phyloP scores from a whole-genome alignment of 2,888 invertebrate species.

The Tiliacea citrago region DNA sequence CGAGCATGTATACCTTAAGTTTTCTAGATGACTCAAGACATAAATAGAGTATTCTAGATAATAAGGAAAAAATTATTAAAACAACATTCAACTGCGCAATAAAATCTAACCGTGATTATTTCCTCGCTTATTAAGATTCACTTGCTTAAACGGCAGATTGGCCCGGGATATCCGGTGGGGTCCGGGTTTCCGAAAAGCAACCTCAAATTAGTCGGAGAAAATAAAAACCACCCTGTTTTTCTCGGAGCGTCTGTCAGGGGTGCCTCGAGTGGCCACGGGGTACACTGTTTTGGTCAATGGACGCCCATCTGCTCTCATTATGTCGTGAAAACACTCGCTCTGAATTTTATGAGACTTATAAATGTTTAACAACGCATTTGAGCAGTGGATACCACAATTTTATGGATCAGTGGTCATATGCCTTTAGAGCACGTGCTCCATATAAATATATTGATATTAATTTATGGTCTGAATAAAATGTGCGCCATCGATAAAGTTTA shows the following conservation, averaged over 20 bases:
- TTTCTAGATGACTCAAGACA: not conserved
- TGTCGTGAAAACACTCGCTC: slow-evolving; percentile 75
- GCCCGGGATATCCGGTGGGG: slow-evolving; percentile 71
- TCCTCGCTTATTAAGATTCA: slow-evolving; percentile 62
- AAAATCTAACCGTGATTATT: slow-evolving; percentile 61
- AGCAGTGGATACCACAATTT: slow-evolving; percentile 39
- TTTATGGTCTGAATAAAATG: slow-evolving; percentile 3
- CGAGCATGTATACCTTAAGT: not conserved
- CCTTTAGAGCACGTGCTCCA: slow-evolving; percentile 46
- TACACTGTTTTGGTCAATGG: slow-evolving; percentile 75
- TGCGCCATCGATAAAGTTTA: not conserved
- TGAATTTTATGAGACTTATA: slow-evolving; percentile 75
- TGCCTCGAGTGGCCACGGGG: slow-evolving; percentile 75
- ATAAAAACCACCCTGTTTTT: slow-evolving; percentile 79
- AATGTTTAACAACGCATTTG: slow-evolving; percentile 72
- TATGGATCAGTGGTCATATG: slow-evolving; percentile 39
- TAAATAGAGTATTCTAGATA: not conserved
- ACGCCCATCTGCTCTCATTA: slow-evolving; percentile 78
- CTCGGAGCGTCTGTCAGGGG: slow-evolving; percentile 76
- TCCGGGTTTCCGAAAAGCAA: slow-evolving; percentile 73
- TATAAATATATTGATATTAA: slow-evolving; percentile 33
- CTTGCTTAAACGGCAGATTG: slow-evolving; percentile 65
- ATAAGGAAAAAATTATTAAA: not conserved
- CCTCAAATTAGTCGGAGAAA: slow-evolving; percentile 83
- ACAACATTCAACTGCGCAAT: slow-evolving; percentile 23